Percentiles rank a stretch among this genome's conserved stretches.
phyloP scores from a whole-genome alignment of 2,888 invertebrate species.

The Synergus gifuensis region DNA sequence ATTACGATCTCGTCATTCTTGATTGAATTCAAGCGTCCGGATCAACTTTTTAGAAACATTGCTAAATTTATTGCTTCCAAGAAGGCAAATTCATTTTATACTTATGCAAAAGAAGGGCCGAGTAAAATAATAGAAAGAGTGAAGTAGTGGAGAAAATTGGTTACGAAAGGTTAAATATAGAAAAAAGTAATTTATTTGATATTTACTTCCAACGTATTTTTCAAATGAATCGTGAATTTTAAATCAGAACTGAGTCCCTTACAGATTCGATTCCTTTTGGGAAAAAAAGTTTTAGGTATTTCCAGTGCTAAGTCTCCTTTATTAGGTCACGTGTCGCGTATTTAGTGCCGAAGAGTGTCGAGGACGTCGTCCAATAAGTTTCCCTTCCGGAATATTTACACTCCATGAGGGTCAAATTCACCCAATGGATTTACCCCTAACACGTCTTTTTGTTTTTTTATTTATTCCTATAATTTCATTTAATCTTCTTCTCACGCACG shows the following conservation, averaged over 20 bases:
- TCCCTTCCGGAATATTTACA: background rate
- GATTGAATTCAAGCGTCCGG: background rate
- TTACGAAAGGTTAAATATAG: background rate
- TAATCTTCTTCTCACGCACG: background rate
- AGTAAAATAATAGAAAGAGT: background rate
- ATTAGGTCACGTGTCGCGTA: conserved; percentile 1
- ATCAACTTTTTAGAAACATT: background rate
- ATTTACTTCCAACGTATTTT: too few species aligned
- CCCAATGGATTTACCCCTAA: background rate
- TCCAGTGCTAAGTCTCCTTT: background rate
- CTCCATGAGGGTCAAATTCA: background rate
- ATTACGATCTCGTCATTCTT: background rate
- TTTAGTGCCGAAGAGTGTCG: background rate
- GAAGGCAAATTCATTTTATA: background rate
- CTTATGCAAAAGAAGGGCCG: background rate
- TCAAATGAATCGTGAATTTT: background rate
- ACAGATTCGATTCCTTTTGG: background rate
- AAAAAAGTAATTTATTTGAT: background rate
- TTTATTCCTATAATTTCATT: background rate
- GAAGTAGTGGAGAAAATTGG: background rate
- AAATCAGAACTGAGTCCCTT: background rate
- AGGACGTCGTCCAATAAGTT: background rate
- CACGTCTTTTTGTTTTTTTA: background rate
- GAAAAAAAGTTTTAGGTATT: background rate
- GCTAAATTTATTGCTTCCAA: background rate